phyloP scores from a whole-genome alignment of 2,888 invertebrate species.

The Ornithoptera alexandrae region DNA sequence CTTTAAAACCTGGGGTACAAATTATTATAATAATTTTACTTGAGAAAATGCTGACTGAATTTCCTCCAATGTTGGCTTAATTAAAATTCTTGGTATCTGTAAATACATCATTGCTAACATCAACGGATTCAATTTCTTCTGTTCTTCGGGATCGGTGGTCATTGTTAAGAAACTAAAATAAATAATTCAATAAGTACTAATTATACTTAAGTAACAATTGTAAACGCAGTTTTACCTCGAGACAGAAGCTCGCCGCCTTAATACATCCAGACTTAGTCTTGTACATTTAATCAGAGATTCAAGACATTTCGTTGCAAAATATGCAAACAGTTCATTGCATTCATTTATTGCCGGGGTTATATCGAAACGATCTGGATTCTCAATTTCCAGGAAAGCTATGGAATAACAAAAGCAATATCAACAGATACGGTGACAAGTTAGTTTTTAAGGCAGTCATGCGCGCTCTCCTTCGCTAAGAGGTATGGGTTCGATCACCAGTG shows the following conservation, averaged over 20 bases:
- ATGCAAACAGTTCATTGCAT: slow-evolving; percentile 89
- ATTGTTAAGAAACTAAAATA: slow-evolving; percentile 69
- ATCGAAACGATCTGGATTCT: slow-evolving; percentile 81
- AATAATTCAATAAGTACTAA: background rate
- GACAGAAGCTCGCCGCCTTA: slow-evolving; percentile 81
- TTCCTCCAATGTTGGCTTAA: slow-evolving; percentile 84
- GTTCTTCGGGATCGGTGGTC: slow-evolving; percentile 69
- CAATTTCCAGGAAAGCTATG: slow-evolving; percentile 82
- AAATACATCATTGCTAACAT: slow-evolving; percentile 82
- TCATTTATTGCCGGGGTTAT: slow-evolving; percentile 82
- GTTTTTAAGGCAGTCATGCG: no score
- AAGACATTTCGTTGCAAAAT: slow-evolving; percentile 87
- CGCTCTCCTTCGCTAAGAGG: no score
- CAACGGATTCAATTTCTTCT: slow-evolving; percentile 75
- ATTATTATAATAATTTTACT: slow-evolving; percentile 47
- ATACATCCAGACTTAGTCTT: slow-evolving; percentile 84
- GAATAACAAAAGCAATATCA: background rate
- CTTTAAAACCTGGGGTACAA: background rate
- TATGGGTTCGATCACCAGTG: no score
- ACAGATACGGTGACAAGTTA: no score
- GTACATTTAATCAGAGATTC: slow-evolving; percentile 88
- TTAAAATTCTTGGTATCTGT: slow-evolving; percentile 82
- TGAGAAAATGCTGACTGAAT: slow-evolving; percentile 84
- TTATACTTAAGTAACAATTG: background rate
- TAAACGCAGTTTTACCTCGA: slow-evolving; percentile 50